phyloP scores from a whole-genome alignment of 2,888 invertebrate species.

The Trissolcus brochymenae region DNA sequence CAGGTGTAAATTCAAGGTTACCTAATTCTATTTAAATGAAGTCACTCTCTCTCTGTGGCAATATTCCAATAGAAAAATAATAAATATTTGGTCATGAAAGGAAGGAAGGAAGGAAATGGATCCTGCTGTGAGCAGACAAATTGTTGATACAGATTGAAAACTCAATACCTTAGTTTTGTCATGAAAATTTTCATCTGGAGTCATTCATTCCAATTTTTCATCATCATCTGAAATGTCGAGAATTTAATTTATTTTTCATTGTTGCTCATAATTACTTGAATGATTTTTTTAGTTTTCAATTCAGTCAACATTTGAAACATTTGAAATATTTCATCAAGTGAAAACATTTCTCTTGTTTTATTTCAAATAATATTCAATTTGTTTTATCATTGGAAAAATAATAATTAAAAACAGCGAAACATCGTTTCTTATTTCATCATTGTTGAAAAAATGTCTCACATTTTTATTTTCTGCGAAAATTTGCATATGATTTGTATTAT shows the following conservation, averaged over 20 bases:
- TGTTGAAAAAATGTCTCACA: no score
- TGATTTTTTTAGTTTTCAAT: no score
- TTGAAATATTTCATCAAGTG: no score
- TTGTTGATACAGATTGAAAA: constrained; percentile 7
- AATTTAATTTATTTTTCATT: not conserved
- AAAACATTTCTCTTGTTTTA: no score
- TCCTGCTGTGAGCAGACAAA: constrained; percentile 17
- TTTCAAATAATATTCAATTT: no score
- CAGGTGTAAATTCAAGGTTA: constrained; percentile 24
- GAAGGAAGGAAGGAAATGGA: constrained; percentile 12
- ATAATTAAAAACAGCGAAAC: no score
- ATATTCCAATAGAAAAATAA: constrained; percentile 1
- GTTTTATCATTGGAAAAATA: no score
- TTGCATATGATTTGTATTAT: no score
- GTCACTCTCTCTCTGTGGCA: constrained; percentile 19
- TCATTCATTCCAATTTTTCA: not conserved
- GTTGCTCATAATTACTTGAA: no score
- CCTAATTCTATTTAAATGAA: constrained; percentile 28
- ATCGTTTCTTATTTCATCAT: no score
- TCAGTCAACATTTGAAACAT: no score
- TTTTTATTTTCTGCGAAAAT: no score
- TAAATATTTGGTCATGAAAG: constrained; percentile 6
- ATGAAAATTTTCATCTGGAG: constrained; percentile 35
- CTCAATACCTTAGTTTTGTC: constrained; percentile 19
- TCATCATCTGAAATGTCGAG: not conserved